Evolutionary conservation across 2,113 vertebrate genomes (phyloP).

Genomic region (Phaethon lepturus): DNA sequence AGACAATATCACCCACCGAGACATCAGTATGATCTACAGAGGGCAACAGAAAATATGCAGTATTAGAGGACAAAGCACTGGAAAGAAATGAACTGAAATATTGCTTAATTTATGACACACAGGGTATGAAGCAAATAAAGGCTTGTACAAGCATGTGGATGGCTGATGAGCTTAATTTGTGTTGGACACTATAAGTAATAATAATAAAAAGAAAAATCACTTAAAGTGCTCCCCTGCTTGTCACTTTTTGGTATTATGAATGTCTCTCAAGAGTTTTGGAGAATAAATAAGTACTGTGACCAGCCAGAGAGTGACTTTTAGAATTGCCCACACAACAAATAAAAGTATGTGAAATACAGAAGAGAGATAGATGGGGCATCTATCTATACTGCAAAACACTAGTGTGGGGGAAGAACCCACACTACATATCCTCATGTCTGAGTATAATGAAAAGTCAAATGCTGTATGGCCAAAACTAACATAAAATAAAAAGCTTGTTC

Average conservation of each 20-base stretch:
- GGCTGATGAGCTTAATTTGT: background rate
- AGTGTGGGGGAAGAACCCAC: background rate
- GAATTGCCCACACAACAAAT: background rate
- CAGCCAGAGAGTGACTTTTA: background rate
- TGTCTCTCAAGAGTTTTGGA: background rate
- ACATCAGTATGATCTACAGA: background rate
- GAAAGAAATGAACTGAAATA: background rate
- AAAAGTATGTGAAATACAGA: background rate
- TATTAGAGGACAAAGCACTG: background rate
- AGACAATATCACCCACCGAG: background rate
- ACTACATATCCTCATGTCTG: background rate
- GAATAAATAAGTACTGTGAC: background rate
- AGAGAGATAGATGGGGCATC: background rate
- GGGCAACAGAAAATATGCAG: background rate
- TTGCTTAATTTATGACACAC: background rate
- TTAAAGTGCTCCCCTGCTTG: background rate
- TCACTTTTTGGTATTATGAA: constrained; percentile 16
- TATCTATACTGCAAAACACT: background rate
- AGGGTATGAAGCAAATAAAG: constrained; percentile 8
- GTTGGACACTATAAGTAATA: too few relatives aligned
- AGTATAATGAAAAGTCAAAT: background rate
- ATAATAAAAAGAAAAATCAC: too few relatives aligned
- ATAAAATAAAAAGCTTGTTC: background rate
- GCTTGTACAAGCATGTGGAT: background rate
- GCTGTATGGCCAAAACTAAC: background rate